A percentile compares a stretch with the other conserved stretches of the same genome.
phyloP scores from a whole-genome alignment of 2,888 invertebrate species.

The Hirtodrosophila cameraria region DNA sequence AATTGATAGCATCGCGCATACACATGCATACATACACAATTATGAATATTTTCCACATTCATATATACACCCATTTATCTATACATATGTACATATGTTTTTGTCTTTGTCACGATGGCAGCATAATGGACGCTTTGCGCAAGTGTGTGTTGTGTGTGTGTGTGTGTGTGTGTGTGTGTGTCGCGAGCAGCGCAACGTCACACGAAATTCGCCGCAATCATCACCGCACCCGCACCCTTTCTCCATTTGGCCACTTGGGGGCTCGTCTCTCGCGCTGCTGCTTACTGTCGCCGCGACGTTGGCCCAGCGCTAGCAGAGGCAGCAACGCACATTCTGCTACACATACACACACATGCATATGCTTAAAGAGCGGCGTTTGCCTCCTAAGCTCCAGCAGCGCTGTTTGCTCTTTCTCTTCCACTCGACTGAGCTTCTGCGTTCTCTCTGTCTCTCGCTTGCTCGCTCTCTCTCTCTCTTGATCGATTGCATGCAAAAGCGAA shows the following conservation, averaged over 20 bases:
- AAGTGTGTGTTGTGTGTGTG: background rate
- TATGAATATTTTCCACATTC: conserved; percentile 6
- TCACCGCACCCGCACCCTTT: conserved; percentile 40
- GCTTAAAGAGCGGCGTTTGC: conserved; percentile 39
- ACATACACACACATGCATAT: conserved; percentile 20
- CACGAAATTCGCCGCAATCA: conserved; percentile 36
- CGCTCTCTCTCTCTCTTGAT: conserved; percentile 23
- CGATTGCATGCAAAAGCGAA: conserved; percentile 47
- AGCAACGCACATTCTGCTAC: conserved; percentile 38
- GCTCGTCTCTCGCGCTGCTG: conserved; percentile 59
- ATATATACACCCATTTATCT: conserved; percentile 32
- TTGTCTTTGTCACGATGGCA: conserved; percentile 25
- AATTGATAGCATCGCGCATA: conserved; percentile 46
- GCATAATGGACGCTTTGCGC: conserved; percentile 50
- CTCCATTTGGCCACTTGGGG: conserved; percentile 57
- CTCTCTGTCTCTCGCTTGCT: conserved; percentile 12
- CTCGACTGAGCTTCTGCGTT: conserved; percentile 9
- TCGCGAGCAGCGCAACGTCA: conserved; percentile 31
- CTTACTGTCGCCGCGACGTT: background rate
- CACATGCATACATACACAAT: conserved; percentile 1
- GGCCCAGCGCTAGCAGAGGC: conserved; percentile 37
- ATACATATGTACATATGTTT: background rate
- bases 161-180: conserved; percentile 22
- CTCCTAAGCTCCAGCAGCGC: conserved; percentile 33
- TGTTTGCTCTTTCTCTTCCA: conserved; percentile 31